phyloP scores from a whole-genome alignment of 2,113 vertebrate species.

The Penelope pileata region DNA sequence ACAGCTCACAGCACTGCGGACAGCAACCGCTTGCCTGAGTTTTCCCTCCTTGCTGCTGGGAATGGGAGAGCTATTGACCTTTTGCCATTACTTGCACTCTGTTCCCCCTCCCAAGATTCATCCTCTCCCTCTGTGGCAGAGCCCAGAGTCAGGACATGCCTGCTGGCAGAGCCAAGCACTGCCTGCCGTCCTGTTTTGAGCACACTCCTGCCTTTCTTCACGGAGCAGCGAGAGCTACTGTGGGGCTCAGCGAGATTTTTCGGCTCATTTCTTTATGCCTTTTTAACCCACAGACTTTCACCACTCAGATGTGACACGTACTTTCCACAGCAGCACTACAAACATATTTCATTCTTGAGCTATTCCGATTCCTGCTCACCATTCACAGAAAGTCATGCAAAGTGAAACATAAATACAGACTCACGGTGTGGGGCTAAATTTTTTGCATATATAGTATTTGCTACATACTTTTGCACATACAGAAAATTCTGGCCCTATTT shows the following conservation, averaged over 20 bases:
- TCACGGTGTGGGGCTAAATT: neutral
- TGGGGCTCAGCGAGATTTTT: rapidly evolving
- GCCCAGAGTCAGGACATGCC: neutral
- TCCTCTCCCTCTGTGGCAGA: neutral
- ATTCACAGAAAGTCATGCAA: constrained; percentile 23
- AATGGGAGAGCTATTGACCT: neutral
- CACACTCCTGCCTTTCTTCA: neutral
- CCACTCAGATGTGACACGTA: neutral
- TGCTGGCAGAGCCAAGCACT: neutral
- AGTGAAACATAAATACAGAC: neutral
- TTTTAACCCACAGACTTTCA: neutral
- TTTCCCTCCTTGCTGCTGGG: neutral
- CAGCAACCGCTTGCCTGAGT: neutral
- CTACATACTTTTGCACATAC: neutral
- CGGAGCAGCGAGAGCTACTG: neutral
- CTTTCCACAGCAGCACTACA: neutral
- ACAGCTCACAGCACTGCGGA: rapidly evolving
- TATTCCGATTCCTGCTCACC: neutral
- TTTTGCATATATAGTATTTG: too few species aligned
- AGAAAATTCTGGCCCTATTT: neutral
- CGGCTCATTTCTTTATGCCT: neutral
- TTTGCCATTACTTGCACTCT: neutral
- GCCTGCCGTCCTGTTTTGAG: neutral
- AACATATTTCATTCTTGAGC: neutral
- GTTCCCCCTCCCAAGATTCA: neutral